Evolutionary conservation across 2,113 vertebrate species (phyloP).

Genomic region (Egretta garzetta): DNA sequence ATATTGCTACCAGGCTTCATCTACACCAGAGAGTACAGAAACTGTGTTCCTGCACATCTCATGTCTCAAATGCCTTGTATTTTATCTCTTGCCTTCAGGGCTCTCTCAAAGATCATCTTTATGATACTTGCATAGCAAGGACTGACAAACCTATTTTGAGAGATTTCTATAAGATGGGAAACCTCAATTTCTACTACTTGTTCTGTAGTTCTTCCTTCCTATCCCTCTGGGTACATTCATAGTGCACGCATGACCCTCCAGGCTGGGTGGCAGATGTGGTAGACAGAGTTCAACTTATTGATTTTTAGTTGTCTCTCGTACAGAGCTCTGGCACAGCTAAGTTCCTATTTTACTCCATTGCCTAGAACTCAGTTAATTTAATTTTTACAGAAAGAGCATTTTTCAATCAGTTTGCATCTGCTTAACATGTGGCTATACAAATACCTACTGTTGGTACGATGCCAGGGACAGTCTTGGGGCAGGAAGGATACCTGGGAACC

Average conservation of each 20-base stretch:
- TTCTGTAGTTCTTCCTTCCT: not conserved
- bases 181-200: not conserved
- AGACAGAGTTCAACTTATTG: not conserved
- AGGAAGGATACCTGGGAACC: not conserved
- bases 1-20: not conserved
- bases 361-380: not conserved
- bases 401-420: not conserved
- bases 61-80: not conserved
- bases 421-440: not conserved
- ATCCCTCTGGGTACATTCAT: not conserved
- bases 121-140: not conserved
- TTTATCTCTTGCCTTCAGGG: not conserved
- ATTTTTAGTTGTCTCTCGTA: not conserved
- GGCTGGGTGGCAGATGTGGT: rapidly evolving
- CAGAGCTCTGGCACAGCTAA: not conserved
- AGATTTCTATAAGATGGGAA: not conserved
- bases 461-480: not conserved
- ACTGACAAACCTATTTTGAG: not conserved
- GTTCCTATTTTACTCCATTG: not conserved
- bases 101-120: not conserved
- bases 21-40: not conserved
- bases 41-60: not conserved
- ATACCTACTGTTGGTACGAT: not conserved
- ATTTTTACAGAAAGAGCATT: not conserved
- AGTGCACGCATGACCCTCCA: not conserved